Percentiles rank a stretch among this genome's conserved stretches.
These are phyloP conservation scores for Hypselothyrea guttata DNA, from an alignment of 2,888 invertebrate species.

Conservation along the genomic window DNA sequence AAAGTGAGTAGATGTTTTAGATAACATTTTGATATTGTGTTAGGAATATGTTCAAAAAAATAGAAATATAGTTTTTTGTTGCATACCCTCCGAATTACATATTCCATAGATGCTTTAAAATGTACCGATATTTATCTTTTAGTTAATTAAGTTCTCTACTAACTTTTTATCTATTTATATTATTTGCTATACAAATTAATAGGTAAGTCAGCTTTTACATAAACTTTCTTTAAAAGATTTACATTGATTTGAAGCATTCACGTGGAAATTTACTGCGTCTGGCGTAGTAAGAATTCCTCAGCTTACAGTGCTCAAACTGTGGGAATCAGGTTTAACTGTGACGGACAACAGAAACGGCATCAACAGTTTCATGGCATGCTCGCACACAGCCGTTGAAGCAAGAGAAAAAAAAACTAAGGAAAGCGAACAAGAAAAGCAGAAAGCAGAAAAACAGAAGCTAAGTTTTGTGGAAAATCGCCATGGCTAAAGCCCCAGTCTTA, in stretches of 20 bases:
- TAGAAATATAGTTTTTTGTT: too few species aligned
- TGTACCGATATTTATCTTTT: too few species aligned
- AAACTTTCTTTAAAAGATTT: background rate
- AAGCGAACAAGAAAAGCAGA: background rate
- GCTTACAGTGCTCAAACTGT: slow-evolving; percentile 7
- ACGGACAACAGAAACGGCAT: slow-evolving; percentile 26
- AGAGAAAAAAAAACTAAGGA: background rate
- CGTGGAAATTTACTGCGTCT: too few species aligned
- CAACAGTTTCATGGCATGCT: slow-evolving; percentile 21
- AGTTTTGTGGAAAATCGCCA: slow-evolving; percentile 55
- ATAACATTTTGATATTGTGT: too few species aligned
- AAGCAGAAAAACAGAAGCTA: slow-evolving; percentile 36
- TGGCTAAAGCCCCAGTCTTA: slow-evolving; percentile 70
- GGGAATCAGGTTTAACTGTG: slow-evolving; percentile 29
- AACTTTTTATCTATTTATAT: too few species aligned
- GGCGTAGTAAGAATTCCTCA: slow-evolving; percentile 16
- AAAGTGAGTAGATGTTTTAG: too few species aligned
- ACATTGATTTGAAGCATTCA: too few species aligned
- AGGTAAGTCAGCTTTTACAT: too few species aligned
- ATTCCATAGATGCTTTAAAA: too few species aligned
- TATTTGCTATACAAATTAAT: too few species aligned
- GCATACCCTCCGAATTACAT: too few species aligned
- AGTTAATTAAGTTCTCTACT: background rate
- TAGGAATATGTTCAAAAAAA: too few species aligned
- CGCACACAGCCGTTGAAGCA: slow-evolving; percentile 9